Base-by-base conservation (phyloP, 2,888 invertebrate genomes). In the Clunio marinus region DNA sequence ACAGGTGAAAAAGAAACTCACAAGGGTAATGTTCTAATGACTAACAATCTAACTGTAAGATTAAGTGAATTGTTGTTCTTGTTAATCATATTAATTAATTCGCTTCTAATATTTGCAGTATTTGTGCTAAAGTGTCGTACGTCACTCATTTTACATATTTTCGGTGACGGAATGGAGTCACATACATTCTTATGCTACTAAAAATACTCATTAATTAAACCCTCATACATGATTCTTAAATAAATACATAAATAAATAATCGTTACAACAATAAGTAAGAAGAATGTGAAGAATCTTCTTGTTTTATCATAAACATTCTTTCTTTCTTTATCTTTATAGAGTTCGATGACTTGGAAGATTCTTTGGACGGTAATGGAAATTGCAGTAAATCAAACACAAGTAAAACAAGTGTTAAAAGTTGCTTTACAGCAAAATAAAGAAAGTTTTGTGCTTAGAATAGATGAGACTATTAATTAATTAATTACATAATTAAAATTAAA, bases 1-100 rank as follows among this genome's bases (percentile, higher is more conserved):
- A 63, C 63, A 63, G 75, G 78, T 62, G 82, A 82, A 82, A 81
- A 82, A 77, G 72, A 75, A 70, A 75, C 76, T 73, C 63, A 63
- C 15, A 63, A 63, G 63, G 63, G 63, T 63, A 63, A 63, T 46
- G 46, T 37, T 46, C 63, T 63, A 63, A 63, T 45, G 46, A 63
- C 63, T 63, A 63, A 63, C 63, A 63, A 63, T 27, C 37, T 63
- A 63, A 63, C 63, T n/a, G 63, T 63, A 46, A 63, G 63, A 45
- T 46, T 63, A 20, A 20, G 8, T 57, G 10, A 24, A 55, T 13
- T 15, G 10, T 57, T 57, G 20, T 25, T n/a, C 27, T 25, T 55
- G 5, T 57, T 57, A 27, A 57, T n/a, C 32, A 4, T 32, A 10
- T 32, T 32, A 32, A 32, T 4, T 10, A 4, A 32, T 20, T 51